Evolutionary conservation across 2,888 invertebrate genomes (phyloP), one percentile per base, ranked within the genome.

Genomic region (Meiosimyza platycephala): DNA sequence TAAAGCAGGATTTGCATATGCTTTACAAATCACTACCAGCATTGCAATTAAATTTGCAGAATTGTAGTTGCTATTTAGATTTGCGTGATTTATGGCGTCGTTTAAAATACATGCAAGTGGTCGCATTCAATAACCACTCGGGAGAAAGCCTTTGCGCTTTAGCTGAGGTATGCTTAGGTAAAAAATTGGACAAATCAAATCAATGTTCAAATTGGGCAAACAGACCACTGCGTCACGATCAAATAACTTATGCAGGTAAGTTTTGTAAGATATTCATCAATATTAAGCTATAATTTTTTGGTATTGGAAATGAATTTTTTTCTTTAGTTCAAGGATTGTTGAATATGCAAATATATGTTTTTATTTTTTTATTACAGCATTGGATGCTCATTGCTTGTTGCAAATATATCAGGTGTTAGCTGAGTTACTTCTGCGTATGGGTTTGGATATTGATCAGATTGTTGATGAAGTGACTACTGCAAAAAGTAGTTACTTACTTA

Each of bases 161-260:
- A 72, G 93, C 95, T 0, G 91, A 93, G 81, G 88, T 92, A 55
- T 94, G 94, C 83, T 90, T 95, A 82, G 95, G 95, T 7, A 88
- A 90, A 71, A 91, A 92, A 60, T 87, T 97, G 57, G 92, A 95
- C 86, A 97, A 97, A 86, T 91, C 92, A n/a, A 95, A 96, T 87
- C 96, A 96, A 83, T 94, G 95, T 87, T 95, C 95, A 0, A 95
- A 96, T 86, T 97, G 96, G 96, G 94, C 95, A 81, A 90, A 92
- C 78, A 89, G 96, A 78, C 96, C 96, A 12, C 84, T 97, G 68
- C 88, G 95, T 64, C 88, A 90, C 57, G 92, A 92, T 74, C 96
- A 97, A 88, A 90, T 95, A 73, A 86, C 89, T 59, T 96, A 96
- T 89, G 96, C 96, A 74, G 90, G 90, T 90, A 77, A 78, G 65